Conservation (phyloP, 2,113 vertebrate genomes). For the Pseudonaja textilis region DNA sequence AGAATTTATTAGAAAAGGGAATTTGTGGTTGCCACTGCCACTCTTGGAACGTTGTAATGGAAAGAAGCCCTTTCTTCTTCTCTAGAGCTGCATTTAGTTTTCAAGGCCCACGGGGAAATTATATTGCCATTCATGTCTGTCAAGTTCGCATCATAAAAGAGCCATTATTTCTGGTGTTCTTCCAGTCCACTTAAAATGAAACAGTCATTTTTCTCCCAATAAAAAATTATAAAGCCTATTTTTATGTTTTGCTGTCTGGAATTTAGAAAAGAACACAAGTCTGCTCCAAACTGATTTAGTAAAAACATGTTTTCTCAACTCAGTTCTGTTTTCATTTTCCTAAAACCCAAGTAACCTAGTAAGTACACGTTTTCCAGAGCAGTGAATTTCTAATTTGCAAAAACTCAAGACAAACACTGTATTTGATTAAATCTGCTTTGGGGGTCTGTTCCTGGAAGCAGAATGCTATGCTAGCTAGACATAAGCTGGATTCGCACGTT, state of each 20-base stretch:
- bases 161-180: neutral
- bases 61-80: conserved; percentile 10
- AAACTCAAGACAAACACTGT: no score
- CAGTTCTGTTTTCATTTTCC: neutral
- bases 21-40: neutral
- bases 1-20: neutral
- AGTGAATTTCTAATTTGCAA: neutral
- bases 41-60: neutral
- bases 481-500: neutral
- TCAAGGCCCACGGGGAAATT: neutral
- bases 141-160: neutral
- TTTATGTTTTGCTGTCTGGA: neutral
- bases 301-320: neutral
- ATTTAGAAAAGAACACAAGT: neutral
- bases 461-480: neutral
- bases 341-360: neutral
- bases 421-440: neutral
- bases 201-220: neutral
- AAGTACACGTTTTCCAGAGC: neutral
- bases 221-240: neutral
- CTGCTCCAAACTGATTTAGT: neutral
- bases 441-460: neutral
- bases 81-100: conserved; percentile 27
- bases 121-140: neutral
- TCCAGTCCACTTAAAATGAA: neutral